These are phyloP conservation scores for Hapalemur alaotrensis DNA, from an alignment of 2,797 vertebrate species.

Conservation along the genomic window DNA sequence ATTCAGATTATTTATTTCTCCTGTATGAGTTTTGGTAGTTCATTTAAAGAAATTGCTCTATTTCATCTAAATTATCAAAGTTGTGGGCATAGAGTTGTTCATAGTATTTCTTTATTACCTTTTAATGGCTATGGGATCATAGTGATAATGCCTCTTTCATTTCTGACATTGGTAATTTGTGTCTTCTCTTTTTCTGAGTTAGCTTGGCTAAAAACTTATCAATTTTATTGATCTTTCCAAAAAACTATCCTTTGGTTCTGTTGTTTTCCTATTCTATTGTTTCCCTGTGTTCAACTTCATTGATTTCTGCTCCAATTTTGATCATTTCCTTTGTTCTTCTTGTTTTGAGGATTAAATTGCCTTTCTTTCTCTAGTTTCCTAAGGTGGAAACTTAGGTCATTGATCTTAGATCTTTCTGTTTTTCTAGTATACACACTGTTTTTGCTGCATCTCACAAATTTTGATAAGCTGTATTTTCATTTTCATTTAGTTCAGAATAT, in stretches of 20 bases:
- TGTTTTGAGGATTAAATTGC: neutral
- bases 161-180: neutral
- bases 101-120: neutral
- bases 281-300: neutral
- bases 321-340: neutral
- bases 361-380: neutral
- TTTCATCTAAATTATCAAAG: neutral
- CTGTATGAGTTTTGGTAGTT: neutral
- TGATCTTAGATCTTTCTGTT: neutral
- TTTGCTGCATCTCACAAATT: neutral
- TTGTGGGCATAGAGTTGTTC: neutral
- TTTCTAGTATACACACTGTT: neutral
- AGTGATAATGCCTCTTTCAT: neutral
- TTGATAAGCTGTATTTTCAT: neutral
- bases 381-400: neutral
- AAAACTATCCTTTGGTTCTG: neutral
- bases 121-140: neutral
- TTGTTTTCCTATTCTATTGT: neutral
- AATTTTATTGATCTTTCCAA: neutral
- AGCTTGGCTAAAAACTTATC: neutral
- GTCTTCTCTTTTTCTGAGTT: neutral
- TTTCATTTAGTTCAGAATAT: neutral
- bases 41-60: neutral
- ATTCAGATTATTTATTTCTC: neutral
- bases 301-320: neutral